Conservation (phyloP, 2,113 vertebrate genomes). For the Rallus limicola region DNA sequence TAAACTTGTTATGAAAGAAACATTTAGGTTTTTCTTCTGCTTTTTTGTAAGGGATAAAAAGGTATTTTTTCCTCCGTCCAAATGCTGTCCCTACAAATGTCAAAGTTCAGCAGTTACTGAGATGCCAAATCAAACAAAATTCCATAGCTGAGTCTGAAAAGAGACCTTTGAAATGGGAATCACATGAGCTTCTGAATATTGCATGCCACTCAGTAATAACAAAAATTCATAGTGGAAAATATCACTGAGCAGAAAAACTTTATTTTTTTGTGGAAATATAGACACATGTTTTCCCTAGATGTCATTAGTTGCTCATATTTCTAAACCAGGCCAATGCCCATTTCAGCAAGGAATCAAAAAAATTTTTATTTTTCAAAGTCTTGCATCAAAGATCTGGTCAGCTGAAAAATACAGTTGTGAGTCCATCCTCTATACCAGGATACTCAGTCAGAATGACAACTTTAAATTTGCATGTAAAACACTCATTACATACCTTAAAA, state of each 20-base stretch:
- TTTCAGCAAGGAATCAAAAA: not conserved
- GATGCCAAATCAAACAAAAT: constrained; percentile 6
- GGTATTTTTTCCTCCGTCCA: not conserved
- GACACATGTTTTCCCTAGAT: not conserved
- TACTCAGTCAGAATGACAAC: not conserved
- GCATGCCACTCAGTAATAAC: not conserved
- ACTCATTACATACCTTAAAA: not conserved
- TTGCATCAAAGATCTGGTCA: not conserved
- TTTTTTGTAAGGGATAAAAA: not conserved
- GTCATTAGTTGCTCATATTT: not conserved
- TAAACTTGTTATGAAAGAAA: not conserved
- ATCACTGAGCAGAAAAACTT: not conserved
- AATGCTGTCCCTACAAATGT: not conserved
- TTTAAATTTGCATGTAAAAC: not conserved
- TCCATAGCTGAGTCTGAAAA: not conserved
- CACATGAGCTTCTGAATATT: constrained; percentile 17
- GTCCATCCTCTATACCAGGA: not conserved
- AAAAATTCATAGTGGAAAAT: not conserved
- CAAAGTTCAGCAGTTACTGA: not conserved
- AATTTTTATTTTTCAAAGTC: not conserved
- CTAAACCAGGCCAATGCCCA: not conserved
- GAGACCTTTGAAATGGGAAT: not conserved
- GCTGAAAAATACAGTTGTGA: not conserved
- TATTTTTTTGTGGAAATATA: not conserved
- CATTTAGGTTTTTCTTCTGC: not conserved